Evolutionary conservation across 1,140 invertebrate species (phyloP).

Genomic region (Sinella curviseta): DNA sequence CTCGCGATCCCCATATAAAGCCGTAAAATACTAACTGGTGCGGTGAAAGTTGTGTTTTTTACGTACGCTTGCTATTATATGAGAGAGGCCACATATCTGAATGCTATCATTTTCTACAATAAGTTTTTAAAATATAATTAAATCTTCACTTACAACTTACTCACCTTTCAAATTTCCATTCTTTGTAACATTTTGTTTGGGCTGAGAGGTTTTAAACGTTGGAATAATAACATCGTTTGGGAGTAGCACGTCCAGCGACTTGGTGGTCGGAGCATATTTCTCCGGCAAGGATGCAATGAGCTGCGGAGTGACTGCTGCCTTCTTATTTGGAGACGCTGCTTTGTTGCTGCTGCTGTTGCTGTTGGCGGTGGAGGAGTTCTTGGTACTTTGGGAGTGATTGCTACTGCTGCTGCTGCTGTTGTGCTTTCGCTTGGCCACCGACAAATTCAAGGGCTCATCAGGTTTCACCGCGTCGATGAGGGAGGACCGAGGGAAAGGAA

Average conservation of each 20-base stretch:
- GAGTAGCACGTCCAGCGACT: constrained; percentile 16
- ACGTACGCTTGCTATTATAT: too few species aligned
- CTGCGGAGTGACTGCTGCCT: neutral
- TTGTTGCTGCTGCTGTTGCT: neutral
- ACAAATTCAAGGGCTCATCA: constrained; percentile 17
- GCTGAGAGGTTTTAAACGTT: constrained; percentile 42
- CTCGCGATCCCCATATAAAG: too few species aligned
- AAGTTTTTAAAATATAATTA: too few species aligned
- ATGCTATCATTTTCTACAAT: too few species aligned
- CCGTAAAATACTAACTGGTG: too few species aligned
- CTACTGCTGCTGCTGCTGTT: too few species aligned
- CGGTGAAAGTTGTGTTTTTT: too few species aligned
- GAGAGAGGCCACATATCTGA: too few species aligned
- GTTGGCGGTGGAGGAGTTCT: too few species aligned
- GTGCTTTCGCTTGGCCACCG: neutral
- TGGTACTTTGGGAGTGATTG: neutral
- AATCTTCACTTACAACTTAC: too few species aligned
- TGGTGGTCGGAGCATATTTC: neutral
- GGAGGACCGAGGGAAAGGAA: neutral
- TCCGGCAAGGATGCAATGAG: neutral
- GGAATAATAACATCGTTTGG: constrained; percentile 48
- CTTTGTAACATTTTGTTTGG: constrained; percentile 19
- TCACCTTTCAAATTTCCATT: constrained; percentile 47
- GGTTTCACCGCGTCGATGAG: neutral
- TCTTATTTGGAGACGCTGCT: neutral